Evolutionary conservation across 2,113 vertebrate species (phyloP), one percentile per base, ranked within the genome.

Genomic region (Alligator mississippiensis): DNA sequence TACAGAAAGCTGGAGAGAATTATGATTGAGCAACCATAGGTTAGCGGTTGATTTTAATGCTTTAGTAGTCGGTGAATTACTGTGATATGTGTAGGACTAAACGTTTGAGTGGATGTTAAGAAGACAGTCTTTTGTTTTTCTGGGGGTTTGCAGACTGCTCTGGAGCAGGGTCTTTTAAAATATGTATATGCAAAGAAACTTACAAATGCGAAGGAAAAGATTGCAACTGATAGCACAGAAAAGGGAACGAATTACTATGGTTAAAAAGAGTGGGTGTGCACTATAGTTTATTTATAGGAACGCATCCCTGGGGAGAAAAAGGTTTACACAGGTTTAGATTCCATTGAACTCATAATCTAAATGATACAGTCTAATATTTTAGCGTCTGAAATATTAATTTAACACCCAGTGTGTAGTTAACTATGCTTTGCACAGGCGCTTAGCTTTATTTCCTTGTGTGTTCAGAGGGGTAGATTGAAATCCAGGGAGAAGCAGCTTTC

Each of bases 11-110:
- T 98, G 97, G 96, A 97, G 94, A 97, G 97, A 98, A 97, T 96
- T 97, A 97, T 97, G 96, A 98, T 96, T 97, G 97, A 97, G 93
- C 96, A 98, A 97, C 96, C 83, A 24, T 96, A 97, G 97, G 98
- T 98, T 98, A 97, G 95, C 28, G 8, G 97, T 96, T 98, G 97
- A 94, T 98, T 98, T 97, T 98, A 98, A 97, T 98, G 97, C 97
- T 98, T 97, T 90, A 95, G 84, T 96, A 98, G 96, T 97, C 97
- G 96, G 95, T 92, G 96, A 91, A 90, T 96, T 95, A 91, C 89
- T 94, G 96, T 59, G 93, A 86, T n/a, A 21, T 82, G 89, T 93
- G 90, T 89, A 90, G 93, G 81, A 95, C 93, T 92, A 89, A 93
- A 79, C 34, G 64, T 24, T 90, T 85, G 88, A 93, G 92, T 88